phyloP scores from a whole-genome alignment of 2,888 invertebrate species.

The Rhogogaster chlorosoma region DNA sequence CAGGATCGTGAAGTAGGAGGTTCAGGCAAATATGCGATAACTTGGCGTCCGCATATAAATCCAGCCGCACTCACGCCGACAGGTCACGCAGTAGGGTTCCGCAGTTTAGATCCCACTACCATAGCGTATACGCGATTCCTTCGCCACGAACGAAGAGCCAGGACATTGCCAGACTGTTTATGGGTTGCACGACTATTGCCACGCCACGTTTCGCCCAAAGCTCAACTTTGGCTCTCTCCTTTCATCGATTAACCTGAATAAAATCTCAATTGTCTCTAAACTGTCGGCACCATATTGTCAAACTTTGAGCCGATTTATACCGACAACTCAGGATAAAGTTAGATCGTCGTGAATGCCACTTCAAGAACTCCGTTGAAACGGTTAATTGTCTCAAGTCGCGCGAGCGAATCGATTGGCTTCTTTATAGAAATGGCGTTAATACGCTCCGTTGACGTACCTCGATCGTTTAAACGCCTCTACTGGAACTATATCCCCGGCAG shows the following conservation, averaged over 20 bases:
- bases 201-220: neutral
- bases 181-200: conserved; percentile 31
- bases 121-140: conserved; percentile 21
- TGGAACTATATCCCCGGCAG: neutral
- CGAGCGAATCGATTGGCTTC: conserved; percentile 29
- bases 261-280: conserved; percentile 39
- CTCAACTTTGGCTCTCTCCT: neutral
- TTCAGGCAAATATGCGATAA: conserved; percentile 76
- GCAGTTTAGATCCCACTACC: conserved; percentile 48
- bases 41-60: conserved; percentile 77
- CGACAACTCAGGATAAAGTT: conserved; percentile 15
- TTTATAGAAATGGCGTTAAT: neutral
- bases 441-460: neutral
- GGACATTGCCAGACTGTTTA: conserved; percentile 41
- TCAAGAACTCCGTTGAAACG: conserved; percentile 21
- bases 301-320: conserved; percentile 26
- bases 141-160: conserved; percentile 40
- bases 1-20: conserved; percentile 54
- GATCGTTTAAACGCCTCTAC: neutral
- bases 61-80: conserved; percentile 75
- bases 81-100: conserved; percentile 75
- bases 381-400: conserved; percentile 37
- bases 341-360: conserved; percentile 22
- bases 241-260: conserved; percentile 25
- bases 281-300: conserved; percentile 34